A percentile compares a stretch with the other conserved stretches of the same genome.
These are phyloP conservation scores for Gonatopus flavifemur DNA, from an alignment of 1,140 invertebrate genomes.

Conservation along the genomic window DNA sequence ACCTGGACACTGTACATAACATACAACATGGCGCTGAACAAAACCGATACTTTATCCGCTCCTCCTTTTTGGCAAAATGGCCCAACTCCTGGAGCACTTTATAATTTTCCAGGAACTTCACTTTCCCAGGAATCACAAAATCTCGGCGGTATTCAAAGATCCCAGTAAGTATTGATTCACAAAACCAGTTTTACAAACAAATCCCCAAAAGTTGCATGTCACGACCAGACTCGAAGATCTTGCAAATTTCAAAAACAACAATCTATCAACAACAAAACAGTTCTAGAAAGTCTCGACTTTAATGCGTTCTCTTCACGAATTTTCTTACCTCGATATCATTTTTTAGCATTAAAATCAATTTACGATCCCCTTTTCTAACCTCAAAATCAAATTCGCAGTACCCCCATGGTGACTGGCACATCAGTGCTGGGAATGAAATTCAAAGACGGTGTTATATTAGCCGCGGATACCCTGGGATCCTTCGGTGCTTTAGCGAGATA, in stretches of 20 bases:
- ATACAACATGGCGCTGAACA: conserved; percentile 44
- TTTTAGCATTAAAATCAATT: too few relatives aligned
- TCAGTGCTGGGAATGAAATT: conserved; percentile 88
- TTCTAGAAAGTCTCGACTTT: too few relatives aligned
- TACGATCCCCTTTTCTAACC: too few relatives aligned
- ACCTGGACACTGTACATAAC: too few relatives aligned
- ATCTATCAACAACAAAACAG: too few relatives aligned
- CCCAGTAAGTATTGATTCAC: conserved; percentile 64
- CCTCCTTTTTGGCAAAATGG: conserved; percentile 71
- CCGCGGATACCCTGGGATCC: conserved; percentile 87
- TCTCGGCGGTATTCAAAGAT: conserved; percentile 56
- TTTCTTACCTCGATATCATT: too few relatives aligned
- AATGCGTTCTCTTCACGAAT: too few relatives aligned
- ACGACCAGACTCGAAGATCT: too few relatives aligned
- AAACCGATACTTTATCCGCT: conserved; percentile 29
- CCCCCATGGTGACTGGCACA: conserved; percentile 85
- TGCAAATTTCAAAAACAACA: too few relatives aligned
- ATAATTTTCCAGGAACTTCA: conserved; percentile 67
- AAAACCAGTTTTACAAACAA: not conserved
- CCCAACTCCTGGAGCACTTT: conserved; percentile 68
- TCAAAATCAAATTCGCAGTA: conserved; percentile 57
- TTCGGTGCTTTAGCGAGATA: conserved; percentile 91
- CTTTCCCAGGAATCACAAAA: too few relatives aligned
- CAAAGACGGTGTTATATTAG: conserved; percentile 86
- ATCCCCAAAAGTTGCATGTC: conserved; percentile 17